These are phyloP conservation scores for Latrodectus geometricus DNA, from an alignment of 1,140 invertebrate genomes.

Conservation along the genomic window DNA sequence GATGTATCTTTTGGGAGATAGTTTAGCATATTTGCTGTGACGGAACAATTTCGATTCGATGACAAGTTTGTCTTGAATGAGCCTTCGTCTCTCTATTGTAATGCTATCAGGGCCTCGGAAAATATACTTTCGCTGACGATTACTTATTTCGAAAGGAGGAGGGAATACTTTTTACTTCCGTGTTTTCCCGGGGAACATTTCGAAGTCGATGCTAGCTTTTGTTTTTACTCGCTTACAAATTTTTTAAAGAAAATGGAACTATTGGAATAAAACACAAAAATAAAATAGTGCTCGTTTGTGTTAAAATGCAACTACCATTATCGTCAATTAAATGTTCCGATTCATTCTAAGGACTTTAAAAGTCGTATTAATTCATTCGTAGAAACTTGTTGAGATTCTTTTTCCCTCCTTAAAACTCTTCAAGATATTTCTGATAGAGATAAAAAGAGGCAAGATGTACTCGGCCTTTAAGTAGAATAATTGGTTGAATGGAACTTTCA, in stretches of 20 bases:
- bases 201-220: not conserved
- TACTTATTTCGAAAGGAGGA: not conserved
- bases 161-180: not conserved
- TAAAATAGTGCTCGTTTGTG: not conserved
- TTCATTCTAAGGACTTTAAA: not conserved
- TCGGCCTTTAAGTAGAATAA: slow-evolving; percentile 18
- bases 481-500: slow-evolving; percentile 5
- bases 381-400: not conserved
- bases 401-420: no score
- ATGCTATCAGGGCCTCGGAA: no score
- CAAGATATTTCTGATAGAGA: not conserved
- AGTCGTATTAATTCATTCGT: slow-evolving; percentile 1
- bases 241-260: not conserved
- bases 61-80: no score
- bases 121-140: slow-evolving; percentile 11
- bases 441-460: not conserved
- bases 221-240: not conserved
- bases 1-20: slow-evolving; percentile 20
- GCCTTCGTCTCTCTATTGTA: no score
- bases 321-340: slow-evolving; percentile 11
- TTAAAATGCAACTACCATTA: slow-evolving; percentile 16
- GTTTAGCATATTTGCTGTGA: slow-evolving; percentile 10
- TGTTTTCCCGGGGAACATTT: not conserved
- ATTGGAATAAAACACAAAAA: not conserved
- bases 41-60: not conserved